Percentiles rank a stretch among this genome's conserved stretches.
Evolutionary conservation across 1,140 invertebrate genomes (phyloP).

Genomic region (Diorhabda elongata): DNA sequence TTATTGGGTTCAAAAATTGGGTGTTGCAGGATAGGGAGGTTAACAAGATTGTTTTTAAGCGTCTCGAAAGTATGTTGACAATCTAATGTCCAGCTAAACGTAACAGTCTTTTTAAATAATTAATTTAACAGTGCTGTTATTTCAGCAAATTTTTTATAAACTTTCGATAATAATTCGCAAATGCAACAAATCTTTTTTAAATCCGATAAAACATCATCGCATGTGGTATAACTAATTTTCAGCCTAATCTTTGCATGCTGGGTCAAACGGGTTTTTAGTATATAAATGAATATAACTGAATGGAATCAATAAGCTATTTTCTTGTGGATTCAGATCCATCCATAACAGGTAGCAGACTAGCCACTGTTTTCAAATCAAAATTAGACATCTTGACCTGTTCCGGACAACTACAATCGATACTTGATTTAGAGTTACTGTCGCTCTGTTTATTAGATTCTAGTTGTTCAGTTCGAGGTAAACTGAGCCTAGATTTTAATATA

Average conservation of each 20-base stretch:
- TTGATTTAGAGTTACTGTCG: too few relatives aligned
- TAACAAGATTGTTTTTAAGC: too few relatives aligned
- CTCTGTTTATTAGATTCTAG: too few relatives aligned
- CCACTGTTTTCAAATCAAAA: conserved; percentile 8
- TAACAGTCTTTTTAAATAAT: too few relatives aligned
- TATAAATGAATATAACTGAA: conserved; percentile 17
- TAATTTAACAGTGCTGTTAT: background rate
- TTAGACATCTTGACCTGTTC: background rate
- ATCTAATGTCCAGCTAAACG: too few relatives aligned
- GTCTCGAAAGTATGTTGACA: too few relatives aligned
- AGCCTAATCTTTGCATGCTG: conserved; percentile 4
- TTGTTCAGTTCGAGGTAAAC: too few relatives aligned
- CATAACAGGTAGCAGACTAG: conserved; percentile 3
- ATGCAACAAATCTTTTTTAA: background rate
- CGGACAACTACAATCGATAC: too few relatives aligned
- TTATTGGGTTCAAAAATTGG: too few relatives aligned
- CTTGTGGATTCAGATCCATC: conserved; percentile 1
- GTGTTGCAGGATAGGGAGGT: too few relatives aligned
- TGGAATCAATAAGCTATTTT: conserved; percentile 12
- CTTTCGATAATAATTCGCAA: background rate
- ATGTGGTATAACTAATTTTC: background rate
- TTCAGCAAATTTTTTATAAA: conserved; percentile 3
- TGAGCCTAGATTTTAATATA: too few relatives aligned
- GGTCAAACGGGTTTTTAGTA: background rate
- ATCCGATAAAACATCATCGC: background rate